Evolutionary conservation across 2,797 vertebrate species (phyloP).

Genomic region (Enteromius treurensis): DNA sequence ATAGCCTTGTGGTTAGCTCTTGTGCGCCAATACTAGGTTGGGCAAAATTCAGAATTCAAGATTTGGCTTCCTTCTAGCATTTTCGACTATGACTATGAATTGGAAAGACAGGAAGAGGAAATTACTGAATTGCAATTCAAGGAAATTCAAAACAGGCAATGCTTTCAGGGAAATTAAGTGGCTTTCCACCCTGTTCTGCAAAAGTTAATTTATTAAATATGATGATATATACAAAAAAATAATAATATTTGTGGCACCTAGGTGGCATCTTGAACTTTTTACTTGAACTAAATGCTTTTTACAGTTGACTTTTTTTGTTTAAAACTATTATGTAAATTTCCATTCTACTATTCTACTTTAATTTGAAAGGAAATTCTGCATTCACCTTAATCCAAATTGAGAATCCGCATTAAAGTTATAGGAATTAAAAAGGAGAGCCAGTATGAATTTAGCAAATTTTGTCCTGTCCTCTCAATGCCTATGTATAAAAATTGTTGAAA

Average conservation of each 20-base stretch:
- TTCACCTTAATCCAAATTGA: neutral
- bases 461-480: neutral
- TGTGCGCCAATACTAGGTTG: neutral
- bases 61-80: neutral
- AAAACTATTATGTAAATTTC: neutral
- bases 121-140: neutral
- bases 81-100: neutral
- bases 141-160: neutral
- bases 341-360: neutral
- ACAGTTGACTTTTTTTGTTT: neutral
- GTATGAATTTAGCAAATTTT: neutral
- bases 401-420: neutral
- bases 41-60: neutral
- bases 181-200: neutral
- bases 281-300: neutral
- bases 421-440: neutral
- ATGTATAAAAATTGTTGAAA: neutral
- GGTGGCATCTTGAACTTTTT: neutral
- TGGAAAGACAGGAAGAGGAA: neutral
- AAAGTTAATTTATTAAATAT: neutral
- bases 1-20: neutral
- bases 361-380: neutral
- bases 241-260: neutral
- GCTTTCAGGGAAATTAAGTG: neutral
- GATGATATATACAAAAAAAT: neutral